Evolutionary conservation across 2,888 invertebrate species (phyloP).

Genomic region (Plebejus anna): DNA sequence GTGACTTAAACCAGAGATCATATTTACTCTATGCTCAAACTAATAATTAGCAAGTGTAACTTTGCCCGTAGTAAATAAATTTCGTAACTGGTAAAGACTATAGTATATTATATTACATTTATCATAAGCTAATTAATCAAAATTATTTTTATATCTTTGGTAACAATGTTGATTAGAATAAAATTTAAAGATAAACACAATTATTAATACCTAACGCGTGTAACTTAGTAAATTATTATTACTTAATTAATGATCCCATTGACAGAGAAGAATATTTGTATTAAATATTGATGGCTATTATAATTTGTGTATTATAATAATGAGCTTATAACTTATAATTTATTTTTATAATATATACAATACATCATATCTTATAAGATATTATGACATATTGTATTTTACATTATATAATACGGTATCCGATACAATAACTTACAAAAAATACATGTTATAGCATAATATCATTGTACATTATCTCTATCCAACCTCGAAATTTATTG

Average conservation of each 20-base stretch:
- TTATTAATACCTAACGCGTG: neutral
- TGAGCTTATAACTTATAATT: too few species aligned
- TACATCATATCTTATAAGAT: too few species aligned
- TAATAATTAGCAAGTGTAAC: neutral
- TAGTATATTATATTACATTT: neutral
- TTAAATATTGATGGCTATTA: too few species aligned
- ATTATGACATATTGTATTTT: too few species aligned
- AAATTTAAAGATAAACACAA: neutral
- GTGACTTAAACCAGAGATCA: too few species aligned
- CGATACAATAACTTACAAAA: neutral
- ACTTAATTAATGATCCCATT: neutral
- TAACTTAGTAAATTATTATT: neutral
- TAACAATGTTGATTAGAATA: neutral
- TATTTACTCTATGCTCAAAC: too few species aligned
- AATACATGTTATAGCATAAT: neutral
- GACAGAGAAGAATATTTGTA: too few species aligned
- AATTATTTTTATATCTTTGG: conserved; percentile 4
- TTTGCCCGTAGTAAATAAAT: neutral
- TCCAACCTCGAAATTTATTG: neutral
- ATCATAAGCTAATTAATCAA: conserved; percentile 4
- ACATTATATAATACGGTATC: neutral
- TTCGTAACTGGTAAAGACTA: neutral
- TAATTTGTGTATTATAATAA: too few species aligned
- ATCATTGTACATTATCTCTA: neutral
- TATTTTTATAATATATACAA: too few species aligned